These are phyloP conservation scores for Scaptomyza hsui DNA, from an alignment of 1,140 invertebrate species.

Conservation along the genomic window DNA sequence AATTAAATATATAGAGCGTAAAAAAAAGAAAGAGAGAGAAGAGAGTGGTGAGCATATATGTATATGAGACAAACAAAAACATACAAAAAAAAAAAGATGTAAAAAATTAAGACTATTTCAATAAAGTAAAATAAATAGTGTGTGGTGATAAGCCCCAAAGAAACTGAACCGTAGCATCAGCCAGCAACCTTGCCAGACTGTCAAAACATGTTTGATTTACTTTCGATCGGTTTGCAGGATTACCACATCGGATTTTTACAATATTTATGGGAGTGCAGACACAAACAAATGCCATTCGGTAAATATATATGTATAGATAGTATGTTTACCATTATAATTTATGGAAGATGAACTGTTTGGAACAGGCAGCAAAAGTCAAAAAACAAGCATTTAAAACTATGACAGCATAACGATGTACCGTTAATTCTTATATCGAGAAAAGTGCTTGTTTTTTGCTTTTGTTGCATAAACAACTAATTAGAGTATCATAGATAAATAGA, in stretches of 20 bases:
- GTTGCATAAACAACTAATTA: neutral
- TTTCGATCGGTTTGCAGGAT: neutral
- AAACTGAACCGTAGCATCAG: neutral
- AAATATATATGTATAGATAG: constrained; percentile 26
- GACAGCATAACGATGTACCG: neutral
- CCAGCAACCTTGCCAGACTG: constrained; percentile 1
- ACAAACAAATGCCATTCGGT: constrained; percentile 28
- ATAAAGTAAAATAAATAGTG: neutral
- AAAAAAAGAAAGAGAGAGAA: constrained; percentile 53
- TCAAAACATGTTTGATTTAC: neutral
- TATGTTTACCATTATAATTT: constrained; percentile 4
- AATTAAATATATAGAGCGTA: constrained; percentile 37
- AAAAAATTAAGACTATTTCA: constrained; percentile 20
- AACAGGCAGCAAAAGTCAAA: constrained; percentile 9
- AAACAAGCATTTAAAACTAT: constrained; percentile 4
- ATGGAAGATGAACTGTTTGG: constrained; percentile 20
- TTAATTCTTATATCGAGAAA: too few relatives aligned
- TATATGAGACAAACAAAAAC: constrained; percentile 41
- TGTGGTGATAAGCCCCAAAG: neutral
- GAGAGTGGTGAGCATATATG: constrained; percentile 33
- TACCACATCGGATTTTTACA: constrained; percentile 6
- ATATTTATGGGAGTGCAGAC: constrained; percentile 15
- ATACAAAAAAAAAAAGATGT: constrained; percentile 34
- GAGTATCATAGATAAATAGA: constrained; percentile 4
- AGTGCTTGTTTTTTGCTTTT: constrained; percentile 11